Conservation (phyloP, 2,888 invertebrate genomes). For the Drosophila meridiana region DNA sequence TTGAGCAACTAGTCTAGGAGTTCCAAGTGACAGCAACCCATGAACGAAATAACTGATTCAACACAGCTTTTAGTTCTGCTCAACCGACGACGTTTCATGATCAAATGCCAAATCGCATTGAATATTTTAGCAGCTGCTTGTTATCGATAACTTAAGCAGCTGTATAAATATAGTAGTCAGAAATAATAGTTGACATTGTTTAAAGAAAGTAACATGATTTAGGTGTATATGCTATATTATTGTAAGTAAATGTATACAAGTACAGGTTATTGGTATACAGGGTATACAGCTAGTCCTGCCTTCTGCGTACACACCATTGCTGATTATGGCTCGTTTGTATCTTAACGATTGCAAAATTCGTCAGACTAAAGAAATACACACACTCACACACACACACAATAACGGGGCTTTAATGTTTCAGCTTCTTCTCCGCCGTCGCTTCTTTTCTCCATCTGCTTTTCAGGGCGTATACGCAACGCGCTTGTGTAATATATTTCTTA, state of each 20-base stretch:
- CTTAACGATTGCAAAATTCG: conserved; percentile 48
- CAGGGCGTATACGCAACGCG: conserved; percentile 57
- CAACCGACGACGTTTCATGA: neutral
- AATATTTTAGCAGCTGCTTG: neutral
- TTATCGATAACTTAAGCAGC: neutral
- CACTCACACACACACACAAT: conserved; percentile 20
- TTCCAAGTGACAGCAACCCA: too few relatives aligned
- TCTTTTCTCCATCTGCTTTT: conserved; percentile 2
- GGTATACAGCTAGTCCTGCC: neutral
- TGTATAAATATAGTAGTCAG: neutral
- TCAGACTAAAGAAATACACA: conserved; percentile 45
- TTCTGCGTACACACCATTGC: neutral
- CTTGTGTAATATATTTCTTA: conserved; percentile 45
- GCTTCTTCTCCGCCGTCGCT: neutral
- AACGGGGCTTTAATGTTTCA: conserved; percentile 16
- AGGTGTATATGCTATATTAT: neutral
- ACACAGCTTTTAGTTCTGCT: neutral
- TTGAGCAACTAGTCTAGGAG: too few relatives aligned
- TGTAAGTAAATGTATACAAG: neutral
- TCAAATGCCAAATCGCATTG: neutral
- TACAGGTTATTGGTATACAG: conserved; percentile 5
- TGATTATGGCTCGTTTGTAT: conserved; percentile 14
- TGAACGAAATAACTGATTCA: too few relatives aligned
- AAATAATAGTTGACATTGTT: neutral
- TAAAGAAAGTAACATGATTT: neutral